Conservation (phyloP, 2,888 invertebrate genomes). For the Ommatoiulus sabulosus region DNA sequence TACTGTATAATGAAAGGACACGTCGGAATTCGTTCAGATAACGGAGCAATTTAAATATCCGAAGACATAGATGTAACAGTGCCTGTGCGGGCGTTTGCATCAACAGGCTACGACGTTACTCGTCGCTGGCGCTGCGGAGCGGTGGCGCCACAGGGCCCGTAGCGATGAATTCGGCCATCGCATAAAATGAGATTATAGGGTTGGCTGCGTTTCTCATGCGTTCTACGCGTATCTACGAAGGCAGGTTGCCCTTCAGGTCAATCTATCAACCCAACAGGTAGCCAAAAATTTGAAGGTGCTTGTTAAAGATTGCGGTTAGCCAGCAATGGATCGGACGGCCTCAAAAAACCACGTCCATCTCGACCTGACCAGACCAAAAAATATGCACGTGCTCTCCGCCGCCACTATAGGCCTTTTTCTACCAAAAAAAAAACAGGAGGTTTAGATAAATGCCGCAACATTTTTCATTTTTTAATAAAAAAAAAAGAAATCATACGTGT, state of each 20-base stretch:
- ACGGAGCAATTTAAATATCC: no score
- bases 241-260: not conserved
- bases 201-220: not conserved
- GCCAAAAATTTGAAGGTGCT: not conserved
- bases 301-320: slow-evolving; percentile 46
- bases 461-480: not conserved
- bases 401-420: not conserved
- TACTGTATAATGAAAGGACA: no score
- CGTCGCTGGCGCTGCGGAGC: no score
- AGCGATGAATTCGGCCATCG: not conserved
- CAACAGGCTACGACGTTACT: no score
- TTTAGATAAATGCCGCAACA: not conserved
- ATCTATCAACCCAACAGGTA: not conserved
- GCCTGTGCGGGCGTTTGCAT: no score
- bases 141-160: not conserved
- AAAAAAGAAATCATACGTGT: not conserved
- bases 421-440: not conserved
- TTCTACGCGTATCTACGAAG: no score
- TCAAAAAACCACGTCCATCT: not conserved
- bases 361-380: not conserved
- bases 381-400: not conserved
- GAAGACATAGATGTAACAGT: no score
- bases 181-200: not conserved
- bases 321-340: slow-evolving; percentile 46
- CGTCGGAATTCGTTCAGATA: no score